Conservation (phyloP, 2,113 vertebrate species). For the Onychostoma macrolepis region DNA sequence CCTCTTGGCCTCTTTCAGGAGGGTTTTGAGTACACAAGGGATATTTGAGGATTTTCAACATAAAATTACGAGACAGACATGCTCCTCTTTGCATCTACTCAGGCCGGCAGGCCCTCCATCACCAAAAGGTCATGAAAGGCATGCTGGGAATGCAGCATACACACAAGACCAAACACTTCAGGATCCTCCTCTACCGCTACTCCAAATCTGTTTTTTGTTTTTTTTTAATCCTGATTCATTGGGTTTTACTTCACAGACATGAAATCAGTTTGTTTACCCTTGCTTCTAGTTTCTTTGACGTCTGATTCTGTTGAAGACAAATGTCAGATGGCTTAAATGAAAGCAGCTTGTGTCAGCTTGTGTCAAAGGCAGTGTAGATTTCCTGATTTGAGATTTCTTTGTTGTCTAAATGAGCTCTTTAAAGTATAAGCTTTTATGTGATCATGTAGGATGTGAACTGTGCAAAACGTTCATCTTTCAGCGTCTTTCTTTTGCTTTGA, state of each 20-base stretch:
- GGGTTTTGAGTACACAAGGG: not conserved
- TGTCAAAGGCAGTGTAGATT: slow-evolving; percentile 4
- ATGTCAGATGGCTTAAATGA: not conserved
- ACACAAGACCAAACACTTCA: slow-evolving; percentile 3
- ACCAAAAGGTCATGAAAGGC: slow-evolving; percentile 27
- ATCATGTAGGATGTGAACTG: slow-evolving; percentile 11
- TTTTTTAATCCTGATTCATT: not conserved
- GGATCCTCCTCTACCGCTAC: not conserved
- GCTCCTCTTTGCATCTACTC: not conserved
- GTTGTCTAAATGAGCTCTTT: slow-evolving; percentile 3
- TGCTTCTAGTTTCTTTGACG: slow-evolving; percentile 10
- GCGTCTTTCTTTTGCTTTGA: slow-evolving; percentile 23
- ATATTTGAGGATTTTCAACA: not conserved
- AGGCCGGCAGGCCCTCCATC: not conserved
- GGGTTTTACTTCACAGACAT: slow-evolving; percentile 5
- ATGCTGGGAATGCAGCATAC: slow-evolving; percentile 39
- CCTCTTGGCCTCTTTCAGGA: not conserved
- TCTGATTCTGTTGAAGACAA: not conserved
- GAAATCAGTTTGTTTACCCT: slow-evolving; percentile 11
- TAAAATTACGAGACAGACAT: not conserved
- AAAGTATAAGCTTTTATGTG: slow-evolving; percentile 11
- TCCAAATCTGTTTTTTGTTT: not conserved
- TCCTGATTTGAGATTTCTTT: not conserved
- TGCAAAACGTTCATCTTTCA: not conserved
- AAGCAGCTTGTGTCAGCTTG: slow-evolving; percentile 21